Conservation (phyloP, 2,888 invertebrate species). For the Idaea aversata region DNA sequence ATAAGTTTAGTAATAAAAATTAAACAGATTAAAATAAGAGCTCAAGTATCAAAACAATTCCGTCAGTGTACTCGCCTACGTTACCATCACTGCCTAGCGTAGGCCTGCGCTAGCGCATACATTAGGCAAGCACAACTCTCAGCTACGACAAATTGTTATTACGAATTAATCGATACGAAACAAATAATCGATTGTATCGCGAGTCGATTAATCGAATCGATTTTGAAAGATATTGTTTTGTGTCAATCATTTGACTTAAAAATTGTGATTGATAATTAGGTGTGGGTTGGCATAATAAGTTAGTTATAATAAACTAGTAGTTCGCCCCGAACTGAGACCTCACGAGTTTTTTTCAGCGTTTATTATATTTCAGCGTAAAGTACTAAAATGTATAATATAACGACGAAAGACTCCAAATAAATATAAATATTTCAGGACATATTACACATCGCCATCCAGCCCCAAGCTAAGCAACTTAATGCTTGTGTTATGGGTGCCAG, state of each 20-base stretch:
- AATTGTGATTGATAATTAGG: background rate
- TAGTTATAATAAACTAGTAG: too few relatives aligned
- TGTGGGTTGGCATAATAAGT: background rate
- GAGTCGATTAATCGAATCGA: slow-evolving; percentile 29
- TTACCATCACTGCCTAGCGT: slow-evolving; percentile 62
- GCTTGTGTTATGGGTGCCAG: too few relatives aligned
- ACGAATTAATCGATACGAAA: slow-evolving; percentile 67
- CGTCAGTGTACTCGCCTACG: slow-evolving; percentile 58
- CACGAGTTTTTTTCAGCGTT: too few relatives aligned
- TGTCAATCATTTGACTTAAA: background rate
- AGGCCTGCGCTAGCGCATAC: slow-evolving; percentile 66
- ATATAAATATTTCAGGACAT: too few relatives aligned
- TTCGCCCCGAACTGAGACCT: too few relatives aligned
- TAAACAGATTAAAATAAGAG: too few relatives aligned
- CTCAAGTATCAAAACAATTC: slow-evolving; percentile 54
- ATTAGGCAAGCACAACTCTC: slow-evolving; percentile 72
- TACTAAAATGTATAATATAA: too few relatives aligned
- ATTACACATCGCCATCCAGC: too few relatives aligned
- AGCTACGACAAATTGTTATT: slow-evolving; percentile 76
- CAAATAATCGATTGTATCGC: slow-evolving; percentile 35
- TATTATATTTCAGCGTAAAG: too few relatives aligned
- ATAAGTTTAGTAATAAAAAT: too few relatives aligned
- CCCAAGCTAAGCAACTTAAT: too few relatives aligned
- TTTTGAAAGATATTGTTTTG: slow-evolving; percentile 17
- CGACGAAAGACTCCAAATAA: too few relatives aligned